Evolutionary conservation across 1,140 invertebrate genomes (phyloP).

Genomic region (Procambarus virginalis): DNA sequence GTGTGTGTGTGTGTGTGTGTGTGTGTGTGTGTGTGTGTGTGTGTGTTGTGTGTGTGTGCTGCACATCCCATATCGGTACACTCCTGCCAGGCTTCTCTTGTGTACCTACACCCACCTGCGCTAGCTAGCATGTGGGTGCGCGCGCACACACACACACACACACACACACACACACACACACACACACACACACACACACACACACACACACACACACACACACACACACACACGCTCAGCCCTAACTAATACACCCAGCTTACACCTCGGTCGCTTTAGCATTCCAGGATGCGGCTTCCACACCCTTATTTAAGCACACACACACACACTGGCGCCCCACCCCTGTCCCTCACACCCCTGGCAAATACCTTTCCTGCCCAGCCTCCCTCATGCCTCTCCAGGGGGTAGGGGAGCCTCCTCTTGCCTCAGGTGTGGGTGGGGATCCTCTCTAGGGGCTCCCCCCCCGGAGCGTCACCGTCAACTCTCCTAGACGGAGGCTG

Average conservation of each 20-base stretch:
- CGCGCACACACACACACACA: not conserved
- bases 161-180: not conserved
- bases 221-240: not conserved
- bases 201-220: not conserved
- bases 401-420: no score
- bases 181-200: not conserved
- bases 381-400: not conserved
- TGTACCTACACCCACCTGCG: no score
- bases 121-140: no score
- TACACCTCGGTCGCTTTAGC: not conserved
- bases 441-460: not conserved
- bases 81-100: no score
- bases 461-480: not conserved
- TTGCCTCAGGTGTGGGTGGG: not conserved
- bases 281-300: not conserved
- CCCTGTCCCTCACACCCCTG: constrained; percentile 1
- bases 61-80: no score
- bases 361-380: not conserved
- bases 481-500: not conserved
- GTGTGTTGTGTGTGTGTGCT: no score
- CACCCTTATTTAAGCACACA: not conserved
- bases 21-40: no score
- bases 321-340: not conserved
- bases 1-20: no score
- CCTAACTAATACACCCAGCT: not conserved